Base-by-base conservation (phyloP, 64 coral and sea anemone genomes). In the Cladopsammia gracilis region DNA sequence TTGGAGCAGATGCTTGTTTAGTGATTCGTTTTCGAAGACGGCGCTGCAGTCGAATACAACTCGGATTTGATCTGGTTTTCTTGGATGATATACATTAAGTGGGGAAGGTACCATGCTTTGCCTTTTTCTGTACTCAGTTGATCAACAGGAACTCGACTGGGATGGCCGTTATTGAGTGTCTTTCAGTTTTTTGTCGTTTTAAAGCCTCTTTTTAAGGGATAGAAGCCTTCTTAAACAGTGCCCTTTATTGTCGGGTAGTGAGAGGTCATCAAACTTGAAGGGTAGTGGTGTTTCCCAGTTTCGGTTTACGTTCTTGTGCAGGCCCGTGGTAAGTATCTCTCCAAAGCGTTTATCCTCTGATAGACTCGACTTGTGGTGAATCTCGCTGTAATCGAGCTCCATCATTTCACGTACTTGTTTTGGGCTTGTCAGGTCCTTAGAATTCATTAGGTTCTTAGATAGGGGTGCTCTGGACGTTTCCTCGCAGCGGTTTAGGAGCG, bases 241-340 rank as follows among this genome's bases (percentile, higher is more conserved):
- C 20, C 22, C 54, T 24, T 77, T 76, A 56, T 89, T 89, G 58
- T 89, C 52, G 60, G 87, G 71, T n/a, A 89, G 15, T 3, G 15
- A 10, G 0, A 89, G 16, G 4, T 62, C 49, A 56, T 89, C 73
- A 13, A n/a, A 48, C 6, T 50, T 89, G 26, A 89, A 89, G 26
- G 87, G 87, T 76, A 89, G 34, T 19, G 87, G 87, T 26, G 57
- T 24, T n/a, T 89, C 87, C 87, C 87, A 76, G 77, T 83, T 91
- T 26, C 89, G 50, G 5, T 82, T 25, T 57, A 23, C 22, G 18
- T 56, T 89, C 57, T 89, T 89, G 87, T 89, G 87, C 16, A 76
- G 46, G 25, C 72, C 72, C 15, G 43, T 25, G 1, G 70, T 64
- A 0, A 89, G 72, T 76, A 89, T 76, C 13, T 89, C 73, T 0